Evolutionary conservation across 2,797 vertebrate genomes (phyloP).

Genomic region (Esox lucius): DNA sequence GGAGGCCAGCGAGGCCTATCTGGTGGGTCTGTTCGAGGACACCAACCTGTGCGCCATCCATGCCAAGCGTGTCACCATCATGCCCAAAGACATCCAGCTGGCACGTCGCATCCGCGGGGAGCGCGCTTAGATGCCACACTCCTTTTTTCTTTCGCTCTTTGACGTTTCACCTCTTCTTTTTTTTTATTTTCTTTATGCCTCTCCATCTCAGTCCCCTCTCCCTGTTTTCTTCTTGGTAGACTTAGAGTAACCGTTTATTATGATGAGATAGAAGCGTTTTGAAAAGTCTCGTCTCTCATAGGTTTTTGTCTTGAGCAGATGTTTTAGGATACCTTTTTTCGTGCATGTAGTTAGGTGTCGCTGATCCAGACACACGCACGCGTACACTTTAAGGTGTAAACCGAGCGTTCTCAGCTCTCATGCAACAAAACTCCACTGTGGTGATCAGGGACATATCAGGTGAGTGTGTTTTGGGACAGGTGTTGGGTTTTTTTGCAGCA

Average conservation of each 20-base stretch:
- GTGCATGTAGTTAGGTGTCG: constrained; percentile 69
- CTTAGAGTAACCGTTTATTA: constrained; percentile 72
- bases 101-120: constrained; percentile 88
- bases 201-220: constrained; percentile 26
- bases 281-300: constrained; percentile 66
- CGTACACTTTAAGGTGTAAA: constrained; percentile 5
- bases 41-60: constrained; percentile 91
- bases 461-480: constrained; percentile 6
- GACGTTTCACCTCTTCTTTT: constrained; percentile 41
- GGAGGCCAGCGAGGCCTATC: constrained; percentile 89
- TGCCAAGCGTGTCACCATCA: constrained; percentile 90
- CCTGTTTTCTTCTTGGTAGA: constrained; percentile 68
- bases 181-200: constrained; percentile 41
- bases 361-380: constrained; percentile 56
- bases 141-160: background rate
- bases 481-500: constrained; percentile 9
- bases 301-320: constrained; percentile 70
- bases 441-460: constrained; percentile 1
- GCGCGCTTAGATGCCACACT: constrained; percentile 71
- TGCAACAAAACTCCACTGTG: background rate
- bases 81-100: constrained; percentile 94
- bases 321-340: constrained; percentile 70
- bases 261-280: constrained; percentile 72
- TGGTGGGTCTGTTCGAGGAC: constrained; percentile 87
- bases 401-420: constrained; percentile 9